Evolutionary conservation across 1,140 invertebrate genomes (phyloP).

Genomic region (Catajapyx aquilonaris): DNA sequence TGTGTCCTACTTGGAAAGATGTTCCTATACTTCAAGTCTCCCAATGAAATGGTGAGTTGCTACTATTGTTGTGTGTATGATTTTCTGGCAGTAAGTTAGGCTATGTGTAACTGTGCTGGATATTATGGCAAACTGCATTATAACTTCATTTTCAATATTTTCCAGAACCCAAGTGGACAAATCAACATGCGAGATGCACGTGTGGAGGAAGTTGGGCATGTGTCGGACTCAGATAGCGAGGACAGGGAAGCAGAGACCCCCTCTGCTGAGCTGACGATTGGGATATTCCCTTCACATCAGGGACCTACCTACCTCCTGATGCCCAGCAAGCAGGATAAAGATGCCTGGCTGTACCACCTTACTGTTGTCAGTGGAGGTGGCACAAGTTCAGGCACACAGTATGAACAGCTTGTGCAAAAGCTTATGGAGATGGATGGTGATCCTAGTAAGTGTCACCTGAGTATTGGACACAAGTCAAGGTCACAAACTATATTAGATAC

Average conservation of each 20-base stretch:
- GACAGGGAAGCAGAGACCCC: conserved; percentile 50
- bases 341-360: conserved; percentile 84
- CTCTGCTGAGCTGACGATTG: conserved; percentile 60
- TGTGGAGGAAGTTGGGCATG: conserved; percentile 81
- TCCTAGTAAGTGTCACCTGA: conserved; percentile 38
- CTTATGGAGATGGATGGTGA: conserved; percentile 88
- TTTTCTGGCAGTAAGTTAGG: no score
- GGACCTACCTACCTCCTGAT: conserved; percentile 82
- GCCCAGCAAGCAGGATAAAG: conserved; percentile 63
- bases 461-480: no score
- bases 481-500: no score
- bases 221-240: conserved; percentile 78
- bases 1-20: conserved; percentile 86
- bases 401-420: conserved; percentile 82
- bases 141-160: conserved; percentile 5
- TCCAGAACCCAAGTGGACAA: conserved; percentile 73
- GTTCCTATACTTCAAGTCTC: conserved; percentile 86
- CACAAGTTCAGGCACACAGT: conserved; percentile 74
- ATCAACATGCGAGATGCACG: conserved; percentile 85
- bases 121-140: no score
- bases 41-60: conserved; percentile 58
- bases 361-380: conserved; percentile 83
- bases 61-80: no score
- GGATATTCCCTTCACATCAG: conserved; percentile 77
- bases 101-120: no score